Conservation (phyloP, 1,140 invertebrate species). For the Drosophila obscura region DNA sequence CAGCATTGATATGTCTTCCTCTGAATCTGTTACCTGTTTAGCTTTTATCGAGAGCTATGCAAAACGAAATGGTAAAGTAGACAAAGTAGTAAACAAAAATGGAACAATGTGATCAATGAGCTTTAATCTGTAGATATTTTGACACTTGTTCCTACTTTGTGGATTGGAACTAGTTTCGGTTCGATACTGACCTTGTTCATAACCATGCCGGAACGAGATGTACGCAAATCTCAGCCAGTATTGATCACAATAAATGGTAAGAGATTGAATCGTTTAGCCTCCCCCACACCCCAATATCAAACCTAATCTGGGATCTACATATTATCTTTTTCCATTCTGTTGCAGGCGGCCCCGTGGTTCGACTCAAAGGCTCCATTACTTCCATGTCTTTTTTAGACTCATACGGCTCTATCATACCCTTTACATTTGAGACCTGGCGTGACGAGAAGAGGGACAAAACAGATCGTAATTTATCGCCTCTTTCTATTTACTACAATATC, state of each 20-base stretch:
- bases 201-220: slow-evolving; percentile 91
- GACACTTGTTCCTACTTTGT: slow-evolving; percentile 90
- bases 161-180: slow-evolving; percentile 97
- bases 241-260: slow-evolving; percentile 95
- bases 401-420: slow-evolving; percentile 93
- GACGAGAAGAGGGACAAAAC: slow-evolving; percentile 90
- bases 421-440: slow-evolving; percentile 93
- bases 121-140: slow-evolving; percentile 61
- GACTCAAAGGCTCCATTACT: slow-evolving; percentile 96
- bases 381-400: slow-evolving; percentile 98
- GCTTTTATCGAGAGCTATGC: slow-evolving; percentile 98
- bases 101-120: too few species aligned
- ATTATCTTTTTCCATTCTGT: neutral
- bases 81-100: too few species aligned
- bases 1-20: slow-evolving; percentile 97
- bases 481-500: neutral
- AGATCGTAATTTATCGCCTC: slow-evolving; percentile 85
- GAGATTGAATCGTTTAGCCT: slow-evolving; percentile 28
- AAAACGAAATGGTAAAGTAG: slow-evolving; percentile 93
- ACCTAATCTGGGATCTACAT: neutral
- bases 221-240: slow-evolving; percentile 94
- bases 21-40: slow-evolving; percentile 97
- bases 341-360: slow-evolving; percentile 94
- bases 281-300: too few species aligned
- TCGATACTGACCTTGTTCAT: slow-evolving; percentile 96